Conservation (phyloP, 1,140 invertebrate species). For the Formica exsecta region DNA sequence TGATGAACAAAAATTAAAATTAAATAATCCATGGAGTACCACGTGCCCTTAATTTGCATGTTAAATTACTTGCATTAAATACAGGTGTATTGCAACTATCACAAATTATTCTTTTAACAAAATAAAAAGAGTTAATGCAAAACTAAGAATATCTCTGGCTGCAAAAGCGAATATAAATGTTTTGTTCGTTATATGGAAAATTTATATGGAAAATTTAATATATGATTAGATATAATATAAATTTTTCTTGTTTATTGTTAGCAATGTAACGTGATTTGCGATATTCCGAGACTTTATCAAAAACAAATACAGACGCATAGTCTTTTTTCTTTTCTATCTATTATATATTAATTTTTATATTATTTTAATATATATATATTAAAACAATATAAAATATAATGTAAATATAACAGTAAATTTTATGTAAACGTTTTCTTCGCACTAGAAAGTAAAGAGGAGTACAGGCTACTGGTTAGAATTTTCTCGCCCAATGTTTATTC, state of each 20-base stretch:
- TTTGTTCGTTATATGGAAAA: background rate
- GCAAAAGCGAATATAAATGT: background rate
- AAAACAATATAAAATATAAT: background rate
- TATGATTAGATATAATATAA: background rate
- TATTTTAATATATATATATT: too few relatives aligned
- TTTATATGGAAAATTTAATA: background rate
- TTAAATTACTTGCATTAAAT: background rate
- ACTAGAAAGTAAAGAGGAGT: background rate
- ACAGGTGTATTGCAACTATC: background rate
- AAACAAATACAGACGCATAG: background rate
- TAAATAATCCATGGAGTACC: background rate
- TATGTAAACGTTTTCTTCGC: background rate
- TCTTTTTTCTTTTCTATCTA: too few relatives aligned
- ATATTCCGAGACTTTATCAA: background rate
- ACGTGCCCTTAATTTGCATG: background rate
- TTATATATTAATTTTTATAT: slow-evolving; percentile 17
- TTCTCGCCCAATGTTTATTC: background rate
- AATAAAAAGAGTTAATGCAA: background rate
- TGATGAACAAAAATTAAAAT: background rate
- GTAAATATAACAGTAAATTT: background rate
- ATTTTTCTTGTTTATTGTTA: background rate
- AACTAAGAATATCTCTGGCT: background rate
- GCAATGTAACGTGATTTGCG: background rate
- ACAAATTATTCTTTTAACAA: background rate
- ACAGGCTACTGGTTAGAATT: background rate